Evolutionary conservation across 2,797 vertebrate genomes (phyloP), one percentile per base, ranked within the genome.

Genomic region (Salarias fasciatus): DNA sequence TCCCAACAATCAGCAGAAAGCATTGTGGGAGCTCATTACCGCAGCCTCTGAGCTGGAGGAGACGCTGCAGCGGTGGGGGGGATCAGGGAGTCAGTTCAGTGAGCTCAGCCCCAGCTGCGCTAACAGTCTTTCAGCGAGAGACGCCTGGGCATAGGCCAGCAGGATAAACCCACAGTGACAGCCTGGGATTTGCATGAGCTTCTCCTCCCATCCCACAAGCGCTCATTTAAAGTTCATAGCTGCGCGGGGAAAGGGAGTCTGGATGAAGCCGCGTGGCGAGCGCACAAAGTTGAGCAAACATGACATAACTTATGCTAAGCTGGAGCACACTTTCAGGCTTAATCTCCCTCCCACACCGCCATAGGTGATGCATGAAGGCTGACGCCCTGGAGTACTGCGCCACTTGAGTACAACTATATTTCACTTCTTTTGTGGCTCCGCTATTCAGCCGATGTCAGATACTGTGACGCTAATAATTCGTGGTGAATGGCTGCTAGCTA

Each of bases 21-120:
- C 90, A 86, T 88, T 90, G 73, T 77, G 85, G 86, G 88, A 91
- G 84, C 91, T 90, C 88, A 90, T 92, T 91, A 91, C 82, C 28
- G 80, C 64, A 66, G 71, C 71, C 72, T 80, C 66, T 56, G 87
- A 79, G 82, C 84, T 70, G 76, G 61, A 83, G 79, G 80, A 86
- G 63, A 63, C 11, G 53, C 69, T 68, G 9, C 63, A 59, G 75
- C 2, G n/a, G 57, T 64, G 67, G 74, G 64, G 74, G 64, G 75
- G 68, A 82, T 72, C 67, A 73, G 79, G 73, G 80, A 83, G 80
- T 49, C 85, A 66, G 85, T 84, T 87, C 74, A 79, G 66, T 78
- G 84, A 84, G 77, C 79, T 69, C 79, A 75, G 64, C 80, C 66
- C 68, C 83, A 72, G 75, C 72, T 82, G 62, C 76, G 63, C 57